phyloP scores from a whole-genome alignment of 2,113 vertebrate species.

The Notothenia coriiceps region DNA sequence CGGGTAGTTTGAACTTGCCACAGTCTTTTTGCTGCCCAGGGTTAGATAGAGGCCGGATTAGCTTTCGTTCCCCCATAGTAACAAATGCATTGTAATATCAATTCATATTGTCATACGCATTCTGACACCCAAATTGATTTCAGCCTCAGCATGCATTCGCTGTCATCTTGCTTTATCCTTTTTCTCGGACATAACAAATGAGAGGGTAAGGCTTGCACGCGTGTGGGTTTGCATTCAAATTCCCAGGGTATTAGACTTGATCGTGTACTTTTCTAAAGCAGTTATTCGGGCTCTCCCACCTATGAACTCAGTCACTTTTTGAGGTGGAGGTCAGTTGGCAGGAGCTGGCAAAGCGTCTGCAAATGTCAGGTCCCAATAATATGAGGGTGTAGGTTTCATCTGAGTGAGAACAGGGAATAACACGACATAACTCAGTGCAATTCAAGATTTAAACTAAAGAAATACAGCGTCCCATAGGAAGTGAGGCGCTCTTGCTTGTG shows the following conservation, averaged over 20 bases:
- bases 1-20: conserved; percentile 30
- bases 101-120: conserved; percentile 26
- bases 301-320: conserved; percentile 40
- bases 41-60: conserved; percentile 30
- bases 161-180: conserved; percentile 28
- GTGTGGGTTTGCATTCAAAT: conserved; percentile 37
- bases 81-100: conserved; percentile 38
- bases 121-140: conserved; percentile 26
- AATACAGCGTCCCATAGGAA: conserved; percentile 46
- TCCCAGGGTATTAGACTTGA: conserved; percentile 30
- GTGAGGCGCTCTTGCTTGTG: conserved; percentile 47
- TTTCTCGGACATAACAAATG: conserved; percentile 47
- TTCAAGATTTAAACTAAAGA: conserved; percentile 33
- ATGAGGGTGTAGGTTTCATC: conserved; percentile 66
- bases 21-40: conserved; percentile 22
- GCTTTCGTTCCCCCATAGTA: background rate
- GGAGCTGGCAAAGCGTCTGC: conserved; percentile 53
- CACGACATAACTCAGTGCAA: conserved; percentile 51
- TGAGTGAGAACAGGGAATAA: conserved; percentile 58
- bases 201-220: conserved; percentile 45
- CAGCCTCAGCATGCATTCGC: no score
- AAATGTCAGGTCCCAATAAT: conserved; percentile 56
- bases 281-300: conserved; percentile 50
- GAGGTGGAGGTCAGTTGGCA: conserved; percentile 60
- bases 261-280: conserved; percentile 49